These are phyloP conservation scores for Macrotis lagotis DNA, from an alignment of 2,113 vertebrate species.

Conservation along the genomic window DNA sequence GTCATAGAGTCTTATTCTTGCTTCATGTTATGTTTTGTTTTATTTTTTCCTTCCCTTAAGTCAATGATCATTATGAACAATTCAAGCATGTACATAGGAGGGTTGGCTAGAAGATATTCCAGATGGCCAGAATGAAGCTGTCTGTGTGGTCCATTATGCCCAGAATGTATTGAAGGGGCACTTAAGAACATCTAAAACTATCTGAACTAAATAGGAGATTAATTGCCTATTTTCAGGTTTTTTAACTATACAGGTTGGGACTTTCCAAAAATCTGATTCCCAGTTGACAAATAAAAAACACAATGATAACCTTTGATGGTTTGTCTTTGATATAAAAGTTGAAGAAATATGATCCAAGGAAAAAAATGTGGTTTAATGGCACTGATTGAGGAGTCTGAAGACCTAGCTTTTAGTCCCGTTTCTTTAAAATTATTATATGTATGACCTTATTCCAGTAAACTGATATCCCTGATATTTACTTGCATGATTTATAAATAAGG, in stretches of 20 bases:
- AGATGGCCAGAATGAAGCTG: neutral
- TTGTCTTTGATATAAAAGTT: neutral
- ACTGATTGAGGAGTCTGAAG: neutral
- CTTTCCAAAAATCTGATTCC: neutral
- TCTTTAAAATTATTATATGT: neutral
- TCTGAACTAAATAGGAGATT: neutral
- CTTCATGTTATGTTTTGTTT: neutral
- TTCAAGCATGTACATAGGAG: neutral
- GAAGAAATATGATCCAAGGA: neutral
- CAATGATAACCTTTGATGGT: neutral
- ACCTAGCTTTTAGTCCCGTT: neutral
- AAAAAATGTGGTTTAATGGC: neutral
- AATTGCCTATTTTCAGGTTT: neutral
- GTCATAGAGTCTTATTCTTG: neutral
- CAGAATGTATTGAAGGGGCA: neutral
- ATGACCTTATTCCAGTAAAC: neutral
- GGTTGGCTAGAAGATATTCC: neutral
- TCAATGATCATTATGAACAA: neutral
- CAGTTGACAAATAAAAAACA: neutral
- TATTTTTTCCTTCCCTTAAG: neutral
- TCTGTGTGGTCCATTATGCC: neutral
- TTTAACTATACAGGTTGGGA: neutral
- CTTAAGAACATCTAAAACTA: neutral
- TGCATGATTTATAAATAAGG: slow-evolving; percentile 25
- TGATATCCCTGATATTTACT: neutral